Percentiles rank a stretch among this genome's conserved stretches.
Conservation (phyloP, 2,797 vertebrate species). For the Sphaeramia orbicularis region DNA sequence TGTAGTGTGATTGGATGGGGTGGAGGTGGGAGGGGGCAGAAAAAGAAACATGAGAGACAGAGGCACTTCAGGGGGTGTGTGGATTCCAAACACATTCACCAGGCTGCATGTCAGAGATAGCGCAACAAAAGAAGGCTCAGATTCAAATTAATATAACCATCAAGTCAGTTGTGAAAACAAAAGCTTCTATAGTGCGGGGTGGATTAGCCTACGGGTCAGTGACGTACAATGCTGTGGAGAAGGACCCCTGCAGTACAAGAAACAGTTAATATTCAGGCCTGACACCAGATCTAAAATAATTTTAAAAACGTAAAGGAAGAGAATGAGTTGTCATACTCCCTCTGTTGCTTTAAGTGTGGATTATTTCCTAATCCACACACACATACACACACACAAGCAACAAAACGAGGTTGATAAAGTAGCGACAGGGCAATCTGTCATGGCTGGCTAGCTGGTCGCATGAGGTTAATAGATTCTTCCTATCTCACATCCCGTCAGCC, state of each 20-base stretch:
- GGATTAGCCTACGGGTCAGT: slow-evolving; percentile 73
- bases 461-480: slow-evolving; percentile 79
- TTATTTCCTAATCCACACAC: slow-evolving; percentile 32
- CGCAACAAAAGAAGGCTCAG: slow-evolving; percentile 73
- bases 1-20: too few species aligned
- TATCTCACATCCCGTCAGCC: slow-evolving; percentile 61
- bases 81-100: slow-evolving; percentile 48
- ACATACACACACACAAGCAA: slow-evolving; percentile 31
- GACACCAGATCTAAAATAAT: slow-evolving; percentile 17
- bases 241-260: not conserved
- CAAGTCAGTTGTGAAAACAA: slow-evolving; percentile 78
- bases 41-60: slow-evolving; percentile 48
- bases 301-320: slow-evolving; percentile 13
- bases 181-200: slow-evolving; percentile 43
- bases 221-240: slow-evolving; percentile 31
- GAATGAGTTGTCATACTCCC: slow-evolving; percentile 18
- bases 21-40: not conserved
- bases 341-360: slow-evolving; percentile 21
- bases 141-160: slow-evolving; percentile 84
- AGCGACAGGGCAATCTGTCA: slow-evolving; percentile 77
- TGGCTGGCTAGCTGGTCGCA: slow-evolving; percentile 73
- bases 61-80: slow-evolving; percentile 38
- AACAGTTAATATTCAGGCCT: slow-evolving; percentile 11
- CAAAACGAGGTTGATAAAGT: slow-evolving; percentile 55
- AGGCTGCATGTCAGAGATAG: slow-evolving; percentile 81